Percentiles rank a stretch among this genome's conserved stretches.
Evolutionary conservation across 2,797 vertebrate species (phyloP).

Genomic region (Okamejei kenojei): DNA sequence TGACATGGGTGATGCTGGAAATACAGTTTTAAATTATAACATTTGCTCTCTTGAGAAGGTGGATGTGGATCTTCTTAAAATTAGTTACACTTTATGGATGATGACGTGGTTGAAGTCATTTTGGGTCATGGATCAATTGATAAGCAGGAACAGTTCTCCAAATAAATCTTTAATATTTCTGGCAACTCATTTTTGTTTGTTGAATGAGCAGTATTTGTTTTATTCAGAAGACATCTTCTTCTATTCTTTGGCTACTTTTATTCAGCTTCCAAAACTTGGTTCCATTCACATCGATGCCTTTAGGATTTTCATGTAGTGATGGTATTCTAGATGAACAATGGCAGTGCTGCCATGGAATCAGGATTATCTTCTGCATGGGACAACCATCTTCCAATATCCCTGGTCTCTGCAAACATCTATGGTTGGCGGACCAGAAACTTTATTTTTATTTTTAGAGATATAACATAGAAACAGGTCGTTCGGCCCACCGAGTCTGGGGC

Average conservation of each 20-base stretch:
- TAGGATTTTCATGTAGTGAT: too few relatives aligned
- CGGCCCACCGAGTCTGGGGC: too few relatives aligned
- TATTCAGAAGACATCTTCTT: too few relatives aligned
- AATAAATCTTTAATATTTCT: background rate
- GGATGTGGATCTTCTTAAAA: background rate
- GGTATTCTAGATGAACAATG: too few relatives aligned
- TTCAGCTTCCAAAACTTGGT: too few relatives aligned
- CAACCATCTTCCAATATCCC: background rate
- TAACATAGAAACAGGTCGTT: too few relatives aligned
- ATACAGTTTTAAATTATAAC: background rate
- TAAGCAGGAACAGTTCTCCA: background rate
- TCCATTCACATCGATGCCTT: too few relatives aligned
- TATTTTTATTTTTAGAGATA: background rate
- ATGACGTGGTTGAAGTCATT: background rate
- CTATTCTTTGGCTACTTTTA: too few relatives aligned
- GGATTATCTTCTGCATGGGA: background rate
- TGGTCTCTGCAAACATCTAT: background rate
- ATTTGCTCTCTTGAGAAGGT: background rate
- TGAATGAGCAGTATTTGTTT: too few relatives aligned
- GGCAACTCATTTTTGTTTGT: too few relatives aligned
- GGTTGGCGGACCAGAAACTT: background rate
- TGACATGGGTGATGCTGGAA: background rate
- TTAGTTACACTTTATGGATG: background rate
- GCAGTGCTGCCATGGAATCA: background rate
- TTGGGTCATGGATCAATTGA: background rate